Base-by-base conservation (phyloP, 1,140 invertebrate species). In the Nomia melanderi region DNA sequence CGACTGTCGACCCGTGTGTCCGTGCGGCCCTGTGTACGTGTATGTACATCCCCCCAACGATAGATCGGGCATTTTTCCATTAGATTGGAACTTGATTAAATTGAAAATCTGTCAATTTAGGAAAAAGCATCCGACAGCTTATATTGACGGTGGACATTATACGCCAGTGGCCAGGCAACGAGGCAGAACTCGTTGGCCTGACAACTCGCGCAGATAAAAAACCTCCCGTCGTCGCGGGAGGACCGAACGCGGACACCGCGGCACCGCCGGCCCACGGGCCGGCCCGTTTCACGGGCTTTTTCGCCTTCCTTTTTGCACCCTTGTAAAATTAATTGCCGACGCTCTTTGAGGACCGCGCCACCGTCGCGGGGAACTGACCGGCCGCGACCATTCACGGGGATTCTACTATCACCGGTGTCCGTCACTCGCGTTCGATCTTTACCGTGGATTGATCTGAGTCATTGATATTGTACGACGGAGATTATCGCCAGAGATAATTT, bases 71-170 rank as follows among this genome's bases (percentile, higher is more conserved):
- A 92, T 91, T 91, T 92, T 91, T 91, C 91, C 91, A 91, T 92
- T 92, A 91, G 89, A 92, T 91, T 89, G 90, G 83, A 88, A 89
- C 89, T 92, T 89, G 91, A 92, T 92, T 91, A 90, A 91, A 92
- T 92, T 91, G 91, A 92, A 91, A 92, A 92, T 92, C 91, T 92
- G 91, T 92, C 91, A 92, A 91, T 92, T 92, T 89, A 88, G 87
- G 87, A 92, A 92, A 92, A 91, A 91, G 88, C 89, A 90, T 90
- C 89, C 85, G 88, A 90, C 88, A 88, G 89, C 85, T 90, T 90
- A 90, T 91, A 91, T 91, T 87, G 91, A 90, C 89, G 87, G 88
- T 87, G 85, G 86, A 89, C 90, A 91, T 91, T 90, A 91, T 89
- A 92, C 87, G 85, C 86, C 81, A 87, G 79, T 71, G 76, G 76